Base-by-base conservation (phyloP, 2,888 invertebrate species). In the Pemphredon lugubris region DNA sequence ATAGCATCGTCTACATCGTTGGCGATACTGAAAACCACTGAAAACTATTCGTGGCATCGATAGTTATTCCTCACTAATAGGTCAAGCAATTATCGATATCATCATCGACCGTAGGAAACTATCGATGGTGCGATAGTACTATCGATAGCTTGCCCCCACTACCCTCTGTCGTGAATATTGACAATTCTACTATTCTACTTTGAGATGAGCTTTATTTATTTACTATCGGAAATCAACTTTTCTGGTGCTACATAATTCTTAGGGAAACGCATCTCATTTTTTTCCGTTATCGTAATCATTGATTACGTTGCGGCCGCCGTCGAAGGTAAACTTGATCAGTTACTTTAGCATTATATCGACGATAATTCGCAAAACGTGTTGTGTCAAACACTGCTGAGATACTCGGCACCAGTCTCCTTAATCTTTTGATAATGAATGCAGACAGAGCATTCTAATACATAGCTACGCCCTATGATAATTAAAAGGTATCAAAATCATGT, bases 131-230 rank as follows among this genome's bases (percentile, higher is more conserved):
- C n/a, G n/a, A n/a, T n/a, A n/a, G n/a, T n/a, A n/a, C n/a, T n/a
- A n/a, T n/a, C n/a, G n/a, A n/a, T n/a, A n/a, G n/a, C n/a, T n/a
- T n/a, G n/a, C n/a, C n/a, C n/a, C n/a, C n/a, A n/a, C n/a, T 66
- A 68, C 70, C 70, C 67, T 57, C 68, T 68, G 16, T 7, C 39
- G 34, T 9, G 40, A 60, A 45, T 40, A 30, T 23, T 20, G 16
- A 30, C 0, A 50, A 54, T 7, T 13, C 30, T 26, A 13, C n/a
- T 18, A 18, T 66, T 54, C 34, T 44, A 34, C 14, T 45, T n/a
- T 48, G 61, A 57, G 58, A 73, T 66, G 47, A 65, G 51, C 44
- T 80, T 79, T 80, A 82, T 81, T 81, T 81, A 81, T 81, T 81
- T 80, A 80, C 79, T 79, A 65, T 61, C 50, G 18, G 40, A 64